phyloP scores from a whole-genome alignment of 2,797 vertebrate genomes.

The Coregonus ussuriensis region DNA sequence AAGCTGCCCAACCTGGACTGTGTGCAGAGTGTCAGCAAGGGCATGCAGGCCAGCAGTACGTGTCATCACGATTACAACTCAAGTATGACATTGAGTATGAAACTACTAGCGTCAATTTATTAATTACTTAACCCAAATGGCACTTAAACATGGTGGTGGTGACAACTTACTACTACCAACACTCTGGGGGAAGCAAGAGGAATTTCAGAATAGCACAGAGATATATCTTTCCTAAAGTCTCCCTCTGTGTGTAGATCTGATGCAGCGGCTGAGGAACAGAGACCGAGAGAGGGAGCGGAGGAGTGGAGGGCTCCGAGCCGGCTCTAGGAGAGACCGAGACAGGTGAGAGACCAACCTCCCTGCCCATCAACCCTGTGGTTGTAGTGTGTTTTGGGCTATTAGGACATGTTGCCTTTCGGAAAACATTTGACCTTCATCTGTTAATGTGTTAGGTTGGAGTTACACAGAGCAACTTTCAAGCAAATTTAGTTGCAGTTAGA shows the following conservation, averaged over 20 bases:
- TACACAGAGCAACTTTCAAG: too few relatives aligned
- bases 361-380: not conserved
- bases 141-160: slow-evolving; percentile 9
- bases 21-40: slow-evolving; percentile 98
- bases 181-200: not conserved
- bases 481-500: too few relatives aligned
- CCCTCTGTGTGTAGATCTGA: slow-evolving; percentile 80
- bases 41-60: slow-evolving; percentile 99
- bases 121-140: slow-evolving; percentile 32
- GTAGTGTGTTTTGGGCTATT: too few relatives aligned
- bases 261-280: slow-evolving; percentile 96
- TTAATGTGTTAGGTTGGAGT: too few relatives aligned
- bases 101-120: slow-evolving; percentile 55
- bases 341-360: slow-evolving; percentile 74
- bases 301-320: slow-evolving; percentile 93
- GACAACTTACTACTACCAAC: not conserved
- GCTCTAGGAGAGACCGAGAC: slow-evolving; percentile 95
- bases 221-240: not conserved
- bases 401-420: too few relatives aligned
- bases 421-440: too few relatives aligned
- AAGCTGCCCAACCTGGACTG: slow-evolving; percentile 98
- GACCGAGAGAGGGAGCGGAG: slow-evolving; percentile 95
- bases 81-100: slow-evolving; percentile 75
- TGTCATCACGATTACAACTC: slow-evolving; percentile 80
- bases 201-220: not conserved